Conservation (phyloP, 2,888 invertebrate genomes). For the Caenorhabditis plicata region DNA sequence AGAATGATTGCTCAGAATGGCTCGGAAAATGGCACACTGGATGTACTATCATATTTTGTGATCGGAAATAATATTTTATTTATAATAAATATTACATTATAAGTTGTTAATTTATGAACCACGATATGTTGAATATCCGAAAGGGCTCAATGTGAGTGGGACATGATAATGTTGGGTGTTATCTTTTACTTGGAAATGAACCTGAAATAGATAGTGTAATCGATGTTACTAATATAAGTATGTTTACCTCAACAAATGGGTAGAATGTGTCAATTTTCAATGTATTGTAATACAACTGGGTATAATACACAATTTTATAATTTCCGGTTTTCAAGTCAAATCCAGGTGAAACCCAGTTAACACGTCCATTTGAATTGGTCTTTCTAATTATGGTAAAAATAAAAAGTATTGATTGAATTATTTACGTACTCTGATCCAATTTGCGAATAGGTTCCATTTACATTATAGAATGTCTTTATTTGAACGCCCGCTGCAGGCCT, state of each 20-base stretch:
- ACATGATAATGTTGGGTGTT: slow-evolving; percentile 53
- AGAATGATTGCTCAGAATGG: slow-evolving; percentile 41
- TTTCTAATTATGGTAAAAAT: no score
- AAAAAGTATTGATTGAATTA: no score
- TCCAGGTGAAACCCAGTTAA: slow-evolving; percentile 48
- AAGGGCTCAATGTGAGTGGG: slow-evolving; percentile 55
- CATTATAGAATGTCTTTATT: no score
- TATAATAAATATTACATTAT: no score
- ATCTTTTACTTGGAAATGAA: slow-evolving; percentile 47
- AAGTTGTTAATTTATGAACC: slow-evolving; percentile 46
- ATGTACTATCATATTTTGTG: slow-evolving; percentile 59
- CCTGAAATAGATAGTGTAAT: slow-evolving; percentile 25
- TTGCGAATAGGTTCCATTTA: no score
- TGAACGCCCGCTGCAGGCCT: slow-evolving; percentile 45
- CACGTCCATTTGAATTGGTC: no score
- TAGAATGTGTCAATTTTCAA: slow-evolving; percentile 45
- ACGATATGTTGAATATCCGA: slow-evolving; percentile 58
- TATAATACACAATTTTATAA: slow-evolving; percentile 47
- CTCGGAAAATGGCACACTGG: slow-evolving; percentile 42
- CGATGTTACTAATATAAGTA: background rate
- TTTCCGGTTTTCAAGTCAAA: slow-evolving; percentile 35
- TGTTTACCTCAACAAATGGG: slow-evolving; percentile 47
- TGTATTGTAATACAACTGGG: slow-evolving; percentile 39
- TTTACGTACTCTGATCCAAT: no score
- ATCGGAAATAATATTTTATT: no score